phyloP scores from a whole-genome alignment of 2,888 invertebrate genomes.

The Horisme vitalbata region DNA sequence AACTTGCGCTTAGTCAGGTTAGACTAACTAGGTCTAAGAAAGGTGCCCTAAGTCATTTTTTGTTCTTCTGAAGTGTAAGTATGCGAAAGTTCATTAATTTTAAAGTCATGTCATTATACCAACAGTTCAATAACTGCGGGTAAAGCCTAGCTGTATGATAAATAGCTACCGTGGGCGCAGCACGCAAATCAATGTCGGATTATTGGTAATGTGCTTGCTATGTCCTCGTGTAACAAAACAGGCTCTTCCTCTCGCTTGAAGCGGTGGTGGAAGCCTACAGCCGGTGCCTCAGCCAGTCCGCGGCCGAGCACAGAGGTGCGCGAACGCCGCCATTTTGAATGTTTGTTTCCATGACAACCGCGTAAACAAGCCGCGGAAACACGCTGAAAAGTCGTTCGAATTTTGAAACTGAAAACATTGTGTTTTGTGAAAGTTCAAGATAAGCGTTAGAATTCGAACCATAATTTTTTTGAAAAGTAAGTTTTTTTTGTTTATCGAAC shows the following conservation, averaged over 20 bases:
- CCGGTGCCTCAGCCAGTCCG: conserved; percentile 67
- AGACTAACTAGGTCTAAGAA: no score
- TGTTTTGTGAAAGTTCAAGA: conserved; percentile 20
- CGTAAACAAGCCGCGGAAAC: conserved; percentile 55
- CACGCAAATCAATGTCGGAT: conserved; percentile 50
- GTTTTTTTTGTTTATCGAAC: no score
- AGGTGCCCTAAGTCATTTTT: no score
- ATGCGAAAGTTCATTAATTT: no score
- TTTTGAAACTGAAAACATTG: conserved; percentile 13
- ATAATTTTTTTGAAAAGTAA: conserved; percentile 30
- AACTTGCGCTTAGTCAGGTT: no score
- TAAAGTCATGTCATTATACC: no score
- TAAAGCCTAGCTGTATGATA: conserved; percentile 10
- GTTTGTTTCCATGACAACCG: conserved; percentile 76
- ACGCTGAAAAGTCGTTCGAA: conserved; percentile 16
- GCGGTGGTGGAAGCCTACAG: conserved; percentile 60
- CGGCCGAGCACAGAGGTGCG: conserved; percentile 67
- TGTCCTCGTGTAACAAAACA: conserved; percentile 74
- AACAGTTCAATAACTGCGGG: neutral
- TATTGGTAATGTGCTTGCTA: conserved; percentile 48
- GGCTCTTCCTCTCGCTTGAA: conserved; percentile 75
- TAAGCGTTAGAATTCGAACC: conserved; percentile 1
- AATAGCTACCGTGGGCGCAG: conserved; percentile 39
- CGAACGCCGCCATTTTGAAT: conserved; percentile 72
- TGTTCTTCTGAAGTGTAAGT: no score